These are phyloP conservation scores for Smutsia gigantea DNA, from an alignment of 2,797 vertebrate genomes.

Conservation along the genomic window DNA sequence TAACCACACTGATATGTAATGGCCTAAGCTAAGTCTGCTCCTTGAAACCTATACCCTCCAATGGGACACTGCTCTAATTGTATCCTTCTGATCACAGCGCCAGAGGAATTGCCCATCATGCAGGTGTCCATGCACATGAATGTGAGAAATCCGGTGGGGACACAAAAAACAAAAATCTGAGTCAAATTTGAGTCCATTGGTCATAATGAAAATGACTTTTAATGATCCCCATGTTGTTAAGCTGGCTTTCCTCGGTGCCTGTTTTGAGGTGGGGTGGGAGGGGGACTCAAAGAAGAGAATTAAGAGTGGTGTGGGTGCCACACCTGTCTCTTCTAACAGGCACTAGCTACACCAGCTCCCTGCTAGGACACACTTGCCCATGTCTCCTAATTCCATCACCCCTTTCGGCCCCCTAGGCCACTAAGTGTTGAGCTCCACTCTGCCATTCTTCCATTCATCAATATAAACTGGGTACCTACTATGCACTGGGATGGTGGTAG, in stretches of 20 bases:
- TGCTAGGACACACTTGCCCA: not conserved
- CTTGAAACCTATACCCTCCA: not conserved
- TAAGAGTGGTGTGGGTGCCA: not conserved
- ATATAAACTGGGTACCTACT: not conserved
- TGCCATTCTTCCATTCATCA: not conserved
- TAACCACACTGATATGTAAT: not conserved
- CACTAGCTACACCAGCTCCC: not conserved
- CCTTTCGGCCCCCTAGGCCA: not conserved
- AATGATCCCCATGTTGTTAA: not conserved
- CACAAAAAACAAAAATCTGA: not conserved
- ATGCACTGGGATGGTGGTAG: not conserved
- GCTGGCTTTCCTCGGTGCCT: not conserved
- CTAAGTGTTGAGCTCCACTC: not conserved
- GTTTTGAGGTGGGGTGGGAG: not conserved
- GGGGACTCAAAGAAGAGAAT: not conserved
- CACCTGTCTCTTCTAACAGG: not conserved
- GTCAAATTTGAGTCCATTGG: not conserved
- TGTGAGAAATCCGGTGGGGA: not conserved
- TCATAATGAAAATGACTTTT: not conserved
- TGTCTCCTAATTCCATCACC: not conserved
- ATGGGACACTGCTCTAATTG: not conserved
- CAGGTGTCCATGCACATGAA: not conserved
- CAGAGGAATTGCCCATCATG: not conserved
- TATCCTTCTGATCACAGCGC: not conserved
- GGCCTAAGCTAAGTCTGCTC: not conserved